A percentile compares a stretch with the other conserved stretches of the same genome.
phyloP scores from a whole-genome alignment of 2,797 vertebrate genomes.

The Selene dorsalis region DNA sequence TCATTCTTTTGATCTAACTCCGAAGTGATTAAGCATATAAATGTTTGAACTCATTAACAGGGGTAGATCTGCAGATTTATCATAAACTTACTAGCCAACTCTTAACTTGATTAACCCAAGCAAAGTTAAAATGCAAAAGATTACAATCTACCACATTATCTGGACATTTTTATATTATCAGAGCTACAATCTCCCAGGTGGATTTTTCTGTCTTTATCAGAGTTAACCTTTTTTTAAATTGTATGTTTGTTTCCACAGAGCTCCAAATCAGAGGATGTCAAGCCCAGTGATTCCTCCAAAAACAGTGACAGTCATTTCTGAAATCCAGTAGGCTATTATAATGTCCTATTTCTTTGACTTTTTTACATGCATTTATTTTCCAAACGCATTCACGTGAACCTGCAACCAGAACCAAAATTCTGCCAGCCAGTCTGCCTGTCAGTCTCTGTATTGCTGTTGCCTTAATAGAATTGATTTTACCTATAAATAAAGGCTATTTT shows the following conservation, averaged over 20 bases:
- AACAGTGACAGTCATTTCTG: slow-evolving; percentile 69
- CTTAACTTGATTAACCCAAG: neutral
- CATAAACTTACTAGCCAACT: neutral
- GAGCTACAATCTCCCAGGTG: neutral
- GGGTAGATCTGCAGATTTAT: neutral
- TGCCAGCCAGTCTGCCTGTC: slow-evolving; percentile 23
- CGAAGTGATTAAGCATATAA: neutral
- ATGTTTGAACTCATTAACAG: neutral
- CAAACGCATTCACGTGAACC: slow-evolving; percentile 20
- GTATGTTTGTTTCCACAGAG: slow-evolving; percentile 70
- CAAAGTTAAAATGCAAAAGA: neutral
- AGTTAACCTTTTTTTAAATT: slow-evolving; percentile 13
- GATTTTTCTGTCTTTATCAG: neutral
- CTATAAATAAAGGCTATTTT: slow-evolving; percentile 73
- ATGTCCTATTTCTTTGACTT: slow-evolving; percentile 14
- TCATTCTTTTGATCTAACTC: neutral
- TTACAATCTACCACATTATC: neutral
- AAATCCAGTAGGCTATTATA: slow-evolving; percentile 31
- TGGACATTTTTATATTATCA: neutral
- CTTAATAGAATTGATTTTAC: slow-evolving; percentile 63
- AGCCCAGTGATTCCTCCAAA: slow-evolving; percentile 66
- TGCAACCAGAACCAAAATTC: slow-evolving; percentile 23
- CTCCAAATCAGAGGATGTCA: slow-evolving; percentile 76
- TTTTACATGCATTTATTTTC: slow-evolving; percentile 10
- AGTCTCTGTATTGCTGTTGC: slow-evolving; percentile 42